Conservation (phyloP, 2,113 vertebrate genomes). For the Percina caprodes region DNA sequence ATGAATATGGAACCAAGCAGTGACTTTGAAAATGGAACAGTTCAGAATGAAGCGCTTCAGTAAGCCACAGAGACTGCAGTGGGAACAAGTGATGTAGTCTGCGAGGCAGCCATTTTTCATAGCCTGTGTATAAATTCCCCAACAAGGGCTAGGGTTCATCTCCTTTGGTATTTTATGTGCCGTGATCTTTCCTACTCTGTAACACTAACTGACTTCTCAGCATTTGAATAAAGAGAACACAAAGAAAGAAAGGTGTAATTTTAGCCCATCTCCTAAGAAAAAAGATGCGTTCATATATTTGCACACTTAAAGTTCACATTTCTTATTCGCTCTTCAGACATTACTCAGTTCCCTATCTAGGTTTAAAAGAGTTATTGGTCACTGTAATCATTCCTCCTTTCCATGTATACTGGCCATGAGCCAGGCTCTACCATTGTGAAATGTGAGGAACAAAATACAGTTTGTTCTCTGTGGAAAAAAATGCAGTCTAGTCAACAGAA, state of each 20-base stretch:
- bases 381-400: not conserved
- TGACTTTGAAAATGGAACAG: conserved; percentile 66
- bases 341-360: not conserved
- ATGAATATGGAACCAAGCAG: conserved; percentile 70
- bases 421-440: not conserved
- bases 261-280: not conserved
- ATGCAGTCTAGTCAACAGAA: not conserved
- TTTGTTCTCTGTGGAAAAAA: not conserved
- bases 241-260: conserved; percentile 16
- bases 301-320: not conserved
- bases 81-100: conserved; percentile 54
- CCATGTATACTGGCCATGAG: no score
- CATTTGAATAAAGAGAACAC: conserved; percentile 46
- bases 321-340: not conserved
- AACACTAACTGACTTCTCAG: conserved; percentile 35
- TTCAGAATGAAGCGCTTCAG: conserved; percentile 61
- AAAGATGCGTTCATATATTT: conserved; percentile 1
- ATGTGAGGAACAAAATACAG: not conserved
- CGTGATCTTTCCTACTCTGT: conserved; percentile 49
- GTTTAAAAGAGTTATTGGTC: not conserved
- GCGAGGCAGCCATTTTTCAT: conserved; percentile 67
- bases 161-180: conserved; percentile 50
- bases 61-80: conserved; percentile 51
- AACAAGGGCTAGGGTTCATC: conserved; percentile 34
- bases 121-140: conserved; percentile 37